Evolutionary conservation across 2,113 vertebrate genomes (phyloP).

Genomic region (Urocynchramus pylzowi): DNA sequence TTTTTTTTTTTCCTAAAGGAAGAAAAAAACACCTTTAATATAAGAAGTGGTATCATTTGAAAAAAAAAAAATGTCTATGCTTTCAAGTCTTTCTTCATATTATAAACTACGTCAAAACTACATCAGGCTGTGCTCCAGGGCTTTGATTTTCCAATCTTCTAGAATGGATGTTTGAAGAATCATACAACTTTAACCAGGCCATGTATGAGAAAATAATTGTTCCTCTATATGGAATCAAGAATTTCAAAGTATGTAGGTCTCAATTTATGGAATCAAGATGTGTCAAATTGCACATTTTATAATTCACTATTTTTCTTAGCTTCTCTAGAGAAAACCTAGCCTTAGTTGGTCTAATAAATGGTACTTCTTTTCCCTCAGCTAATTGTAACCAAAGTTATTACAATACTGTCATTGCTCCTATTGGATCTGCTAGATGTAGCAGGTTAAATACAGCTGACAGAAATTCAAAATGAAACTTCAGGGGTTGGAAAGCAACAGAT

Average conservation of each 20-base stretch:
- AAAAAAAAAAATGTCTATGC: neutral
- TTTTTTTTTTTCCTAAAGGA: neutral
- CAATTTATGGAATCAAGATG: neutral
- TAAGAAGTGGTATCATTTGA: neutral
- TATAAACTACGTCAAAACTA: neutral
- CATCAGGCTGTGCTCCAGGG: neutral
- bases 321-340: neutral
- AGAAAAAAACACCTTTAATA: neutral
- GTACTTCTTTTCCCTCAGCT: neutral
- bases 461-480: neutral
- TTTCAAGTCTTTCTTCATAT: neutral
- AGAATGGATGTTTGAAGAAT: neutral
- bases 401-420: neutral
- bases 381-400: neutral
- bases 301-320: neutral
- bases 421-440: neutral
- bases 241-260: neutral
- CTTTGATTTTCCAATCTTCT: neutral
- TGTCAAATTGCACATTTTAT: neutral
- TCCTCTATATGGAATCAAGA: neutral
- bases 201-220: neutral
- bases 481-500: neutral
- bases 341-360: neutral
- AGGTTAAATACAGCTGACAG: neutral
- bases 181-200: neutral